phyloP scores from a whole-genome alignment of 2,888 invertebrate genomes.

The Allacma fusca region DNA sequence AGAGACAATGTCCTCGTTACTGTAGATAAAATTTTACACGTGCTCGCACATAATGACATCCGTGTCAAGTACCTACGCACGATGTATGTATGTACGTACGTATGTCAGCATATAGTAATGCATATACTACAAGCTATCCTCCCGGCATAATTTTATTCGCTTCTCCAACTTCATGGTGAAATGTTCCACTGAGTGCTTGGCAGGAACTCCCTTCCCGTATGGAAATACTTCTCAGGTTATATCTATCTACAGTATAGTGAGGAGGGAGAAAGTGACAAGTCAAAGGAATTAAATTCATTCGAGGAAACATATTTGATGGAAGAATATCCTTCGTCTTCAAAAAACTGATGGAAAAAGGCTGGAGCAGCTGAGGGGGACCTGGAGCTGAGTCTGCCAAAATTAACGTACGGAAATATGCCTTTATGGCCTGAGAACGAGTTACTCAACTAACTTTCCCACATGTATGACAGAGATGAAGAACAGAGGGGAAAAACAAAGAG shows the following conservation, averaged over 20 bases:
- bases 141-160: too few species aligned
- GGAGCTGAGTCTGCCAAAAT: constrained; percentile 34
- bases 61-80: too few species aligned
- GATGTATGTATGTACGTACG: too few species aligned
- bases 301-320: constrained; percentile 3
- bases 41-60: too few species aligned
- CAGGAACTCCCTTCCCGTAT: too few species aligned
- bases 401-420: constrained; percentile 26
- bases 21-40: too few species aligned
- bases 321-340: not conserved
- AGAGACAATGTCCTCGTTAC: too few species aligned
- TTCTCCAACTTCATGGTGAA: too few species aligned
- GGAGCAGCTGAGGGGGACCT: not conserved
- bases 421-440: constrained; percentile 15
- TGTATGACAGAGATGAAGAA: not conserved
- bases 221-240: not conserved
- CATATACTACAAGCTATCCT: too few species aligned
- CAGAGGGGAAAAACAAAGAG: constrained; percentile 2
- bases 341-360: not conserved
- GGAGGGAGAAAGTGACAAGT: not conserved
- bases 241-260: not conserved
- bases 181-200: too few species aligned
- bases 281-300: not conserved
- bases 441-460: not conserved
- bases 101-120: too few species aligned